Percentiles rank a stretch among this genome's conserved stretches.
phyloP scores from a whole-genome alignment of 2,113 vertebrate species.

The Butastur rufipennis region DNA sequence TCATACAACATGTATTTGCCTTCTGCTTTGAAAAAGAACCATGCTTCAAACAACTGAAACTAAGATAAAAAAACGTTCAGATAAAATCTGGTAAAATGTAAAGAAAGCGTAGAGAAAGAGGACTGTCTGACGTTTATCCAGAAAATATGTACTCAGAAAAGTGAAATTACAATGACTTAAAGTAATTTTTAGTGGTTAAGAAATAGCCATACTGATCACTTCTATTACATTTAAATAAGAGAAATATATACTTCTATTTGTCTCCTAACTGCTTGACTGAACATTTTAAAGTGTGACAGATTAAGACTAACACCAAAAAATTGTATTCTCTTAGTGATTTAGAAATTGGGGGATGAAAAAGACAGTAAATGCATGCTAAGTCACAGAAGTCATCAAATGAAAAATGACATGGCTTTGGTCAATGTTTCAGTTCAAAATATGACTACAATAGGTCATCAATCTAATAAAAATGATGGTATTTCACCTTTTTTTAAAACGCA shows the following conservation, averaged over 20 bases:
- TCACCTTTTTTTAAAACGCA: not conserved
- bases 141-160: not conserved
- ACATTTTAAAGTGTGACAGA: not conserved
- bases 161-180: not conserved
- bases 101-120: not conserved
- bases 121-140: not conserved
- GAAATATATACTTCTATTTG: not conserved
- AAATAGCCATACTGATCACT: not conserved
- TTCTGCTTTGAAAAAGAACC: not conserved
- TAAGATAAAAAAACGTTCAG: not conserved
- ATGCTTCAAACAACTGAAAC: not conserved
- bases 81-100: not conserved
- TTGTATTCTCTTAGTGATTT: not conserved
- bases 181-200: not conserved
- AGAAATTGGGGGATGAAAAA: not conserved
- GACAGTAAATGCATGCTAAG: not conserved
- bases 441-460: not conserved
- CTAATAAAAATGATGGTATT: not conserved
- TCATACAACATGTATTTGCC: not conserved
- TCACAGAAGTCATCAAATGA: not conserved
- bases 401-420: not conserved
- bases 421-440: not conserved
- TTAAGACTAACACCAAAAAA: not conserved
- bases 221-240: not conserved
- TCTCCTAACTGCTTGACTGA: not conserved